Percentiles rank a stretch among this genome's conserved stretches.
phyloP scores from a whole-genome alignment of 1,140 invertebrate species.

The Drosophila funebris region DNA sequence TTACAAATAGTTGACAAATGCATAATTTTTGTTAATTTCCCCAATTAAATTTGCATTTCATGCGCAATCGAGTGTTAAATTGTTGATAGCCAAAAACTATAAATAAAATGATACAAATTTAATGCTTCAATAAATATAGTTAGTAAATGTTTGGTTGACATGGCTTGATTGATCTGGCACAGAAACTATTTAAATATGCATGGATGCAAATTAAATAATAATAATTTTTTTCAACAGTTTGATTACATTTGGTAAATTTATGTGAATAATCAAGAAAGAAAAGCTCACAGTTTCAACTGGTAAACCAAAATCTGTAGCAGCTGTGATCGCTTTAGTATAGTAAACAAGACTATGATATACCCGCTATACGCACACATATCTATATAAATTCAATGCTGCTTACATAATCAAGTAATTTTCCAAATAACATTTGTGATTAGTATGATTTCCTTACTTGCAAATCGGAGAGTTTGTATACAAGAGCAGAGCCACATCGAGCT shows the following conservation, averaged over 20 bases:
- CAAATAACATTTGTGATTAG: no score
- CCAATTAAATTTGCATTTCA: conserved; percentile 62
- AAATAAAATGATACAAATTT: conserved; percentile 5
- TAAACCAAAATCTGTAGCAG: no score
- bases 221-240: not conserved
- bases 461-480: no score
- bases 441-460: no score
- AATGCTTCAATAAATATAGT: conserved; percentile 4
- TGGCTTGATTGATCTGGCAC: not conserved
- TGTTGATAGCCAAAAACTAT: conserved; percentile 17
- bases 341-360: no score
- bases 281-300: no score
- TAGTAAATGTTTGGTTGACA: conserved; percentile 2
- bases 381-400: no score
- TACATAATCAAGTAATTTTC: no score
- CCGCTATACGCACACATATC: no score
- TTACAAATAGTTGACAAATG: conserved; percentile 17
- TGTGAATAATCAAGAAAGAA: not conserved
- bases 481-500: no score
- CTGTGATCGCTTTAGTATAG: no score
- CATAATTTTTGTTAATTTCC: conserved; percentile 39
- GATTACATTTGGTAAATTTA: not conserved
- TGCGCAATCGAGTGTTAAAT: conserved; percentile 48
- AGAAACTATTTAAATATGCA: not conserved
- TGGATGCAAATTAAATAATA: not conserved